Evolutionary conservation across 2,888 invertebrate species (phyloP).

Genomic region (Toxonevra muliebris): DNA sequence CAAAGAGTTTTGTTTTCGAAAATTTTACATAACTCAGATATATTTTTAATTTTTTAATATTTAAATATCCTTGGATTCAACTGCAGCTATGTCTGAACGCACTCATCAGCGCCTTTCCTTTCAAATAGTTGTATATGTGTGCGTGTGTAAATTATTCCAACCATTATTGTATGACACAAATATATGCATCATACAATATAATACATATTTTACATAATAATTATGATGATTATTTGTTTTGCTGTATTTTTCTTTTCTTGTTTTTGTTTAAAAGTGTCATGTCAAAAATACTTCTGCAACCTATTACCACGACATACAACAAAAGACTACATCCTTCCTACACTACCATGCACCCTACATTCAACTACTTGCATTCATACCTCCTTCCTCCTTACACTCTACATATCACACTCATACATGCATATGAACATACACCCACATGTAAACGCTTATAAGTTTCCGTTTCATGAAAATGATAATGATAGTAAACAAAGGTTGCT

Average conservation of each 20-base stretch:
- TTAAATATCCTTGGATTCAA: no score
- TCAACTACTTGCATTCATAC: neutral
- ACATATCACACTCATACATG: slow-evolving; percentile 13
- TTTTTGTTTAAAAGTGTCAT: slow-evolving; percentile 15
- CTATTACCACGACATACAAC: slow-evolving; percentile 14
- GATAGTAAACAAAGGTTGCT: slow-evolving; percentile 35
- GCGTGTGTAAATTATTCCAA: no score
- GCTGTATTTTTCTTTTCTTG: no score
- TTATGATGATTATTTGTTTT: slow-evolving; percentile 29
- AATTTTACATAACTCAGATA: no score
- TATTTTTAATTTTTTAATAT: no score
- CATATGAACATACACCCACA: neutral
- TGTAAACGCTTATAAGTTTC: slow-evolving; percentile 37
- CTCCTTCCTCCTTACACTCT: slow-evolving; percentile 6
- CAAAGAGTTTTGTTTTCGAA: no score
- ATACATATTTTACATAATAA: slow-evolving; percentile 26
- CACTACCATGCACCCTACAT: neutral
- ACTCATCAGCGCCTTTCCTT: no score
- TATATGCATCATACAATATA: neutral
- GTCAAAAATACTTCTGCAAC: slow-evolving; percentile 22
- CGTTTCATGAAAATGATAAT: slow-evolving; percentile 37
- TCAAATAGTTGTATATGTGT: no score
- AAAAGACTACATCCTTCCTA: slow-evolving; percentile 20
- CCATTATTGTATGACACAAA: neutral
- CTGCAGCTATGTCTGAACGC: no score